Percentiles rank a stretch among this genome's conserved stretches.
These are phyloP conservation scores for Crotalus horridus DNA, from an alignment of 2,113 vertebrate species.

Conservation along the genomic window DNA sequence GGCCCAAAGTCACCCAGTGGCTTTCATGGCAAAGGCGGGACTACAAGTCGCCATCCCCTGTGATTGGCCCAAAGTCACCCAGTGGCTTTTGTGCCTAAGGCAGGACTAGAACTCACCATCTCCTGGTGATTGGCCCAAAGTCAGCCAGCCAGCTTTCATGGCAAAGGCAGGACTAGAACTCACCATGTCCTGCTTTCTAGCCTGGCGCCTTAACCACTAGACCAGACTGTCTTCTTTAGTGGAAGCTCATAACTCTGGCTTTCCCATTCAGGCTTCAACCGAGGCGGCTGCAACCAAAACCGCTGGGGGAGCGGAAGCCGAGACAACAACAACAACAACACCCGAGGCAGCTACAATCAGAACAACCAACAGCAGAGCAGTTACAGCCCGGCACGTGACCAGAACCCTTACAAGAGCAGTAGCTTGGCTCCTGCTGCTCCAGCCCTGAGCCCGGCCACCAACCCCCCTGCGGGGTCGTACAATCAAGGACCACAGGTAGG, in stretches of 20 bases:
- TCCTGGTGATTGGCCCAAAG: no score
- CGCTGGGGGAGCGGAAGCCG: conserved; percentile 80
- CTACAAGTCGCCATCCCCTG: no score
- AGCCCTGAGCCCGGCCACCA: conserved; percentile 27
- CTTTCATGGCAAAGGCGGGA: no score
- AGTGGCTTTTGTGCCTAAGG: no score
- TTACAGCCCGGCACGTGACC: conserved; percentile 76
- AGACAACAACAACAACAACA: conserved; percentile 74
- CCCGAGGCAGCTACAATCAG: conserved; percentile 78
- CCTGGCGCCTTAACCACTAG: neutral
- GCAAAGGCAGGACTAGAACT: neutral
- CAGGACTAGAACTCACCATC: no score
- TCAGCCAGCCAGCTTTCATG: neutral
- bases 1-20: no score
- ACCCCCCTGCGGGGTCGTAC: conserved; percentile 66
- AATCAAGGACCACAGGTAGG: conserved; percentile 65
- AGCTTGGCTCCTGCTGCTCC: conserved; percentile 64
- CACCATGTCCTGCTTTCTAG: neutral
- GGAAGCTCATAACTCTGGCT: neutral
- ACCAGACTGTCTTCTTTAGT: neutral
- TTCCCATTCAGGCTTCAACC: conserved; percentile 75
- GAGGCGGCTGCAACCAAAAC: conserved; percentile 78
- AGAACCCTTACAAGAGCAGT: conserved; percentile 53
- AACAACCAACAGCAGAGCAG: conserved; percentile 69
- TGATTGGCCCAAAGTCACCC: no score